Evolutionary conservation across 1,140 invertebrate species (phyloP), one percentile per base, ranked within the genome.

Genomic region (Polypedilum vanderplanki): DNA sequence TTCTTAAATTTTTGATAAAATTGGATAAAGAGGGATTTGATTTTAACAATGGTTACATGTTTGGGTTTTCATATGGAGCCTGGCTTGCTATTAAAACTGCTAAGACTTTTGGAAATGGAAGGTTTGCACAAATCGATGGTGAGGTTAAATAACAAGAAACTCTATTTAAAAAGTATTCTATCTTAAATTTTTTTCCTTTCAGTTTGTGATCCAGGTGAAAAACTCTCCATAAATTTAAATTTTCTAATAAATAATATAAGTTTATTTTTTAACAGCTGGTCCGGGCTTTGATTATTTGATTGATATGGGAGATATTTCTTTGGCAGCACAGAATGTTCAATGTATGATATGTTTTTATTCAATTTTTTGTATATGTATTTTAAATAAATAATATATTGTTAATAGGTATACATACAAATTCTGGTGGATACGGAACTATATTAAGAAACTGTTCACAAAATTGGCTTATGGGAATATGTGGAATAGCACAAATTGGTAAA

Each of bases 31-130:
- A 78, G n/a, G 81, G 81, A 9, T 79, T 81, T 10, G 77, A 81
- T 74, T 77, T 78, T 0, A 77, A 76, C n/a, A 77, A 77, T 10
- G 80, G 78, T 2, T 82, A 80, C 57, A 77, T 82, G 76, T 82
- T 82, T 77, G 81, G 81, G 7, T 82, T 82, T 70, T 82, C 81
- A 67, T 82, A 79, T 73, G 81, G 81, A 4, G 81, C 80, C 0
- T 79, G 80, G 75, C 40, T 82, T 8, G 81, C 79, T 0, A 79
- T 80, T 0, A 78, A 80, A 22, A 80, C 81, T 2, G 81, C 80
- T 15, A 7, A 75, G 78, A 7, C 73, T 75, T n/a, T 74, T 81
- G 22, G 75, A 73, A 5, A 76, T 77, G 7, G 74, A 77, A 73
- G 77, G 78, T 75, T 82, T 18, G 73, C 77, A 57, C 80, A 78